Percentiles rank a stretch among this genome's conserved stretches.
Evolutionary conservation across 2,888 invertebrate species (phyloP).

Genomic region (Dolomedes plantarius): DNA sequence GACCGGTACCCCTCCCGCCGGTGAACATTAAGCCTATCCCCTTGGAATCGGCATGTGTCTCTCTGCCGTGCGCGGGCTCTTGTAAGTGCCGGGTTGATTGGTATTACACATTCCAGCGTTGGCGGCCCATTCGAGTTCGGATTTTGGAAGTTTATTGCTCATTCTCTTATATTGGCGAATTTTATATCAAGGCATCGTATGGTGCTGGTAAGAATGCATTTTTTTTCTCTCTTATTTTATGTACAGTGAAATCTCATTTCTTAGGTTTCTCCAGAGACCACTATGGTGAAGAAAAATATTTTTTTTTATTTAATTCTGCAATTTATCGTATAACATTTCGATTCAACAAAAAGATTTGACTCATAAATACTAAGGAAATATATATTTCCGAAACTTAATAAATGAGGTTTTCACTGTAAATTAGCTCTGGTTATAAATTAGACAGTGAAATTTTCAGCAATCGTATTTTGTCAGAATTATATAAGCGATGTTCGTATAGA

Average conservation of each 20-base stretch:
- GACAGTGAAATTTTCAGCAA: too few relatives aligned
- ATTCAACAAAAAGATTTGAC: too few relatives aligned
- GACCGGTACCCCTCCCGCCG: neutral
- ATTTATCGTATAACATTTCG: too few relatives aligned
- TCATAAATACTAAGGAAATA: too few relatives aligned
- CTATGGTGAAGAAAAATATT: too few relatives aligned
- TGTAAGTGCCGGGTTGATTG: neutral
- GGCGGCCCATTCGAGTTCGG: neutral
- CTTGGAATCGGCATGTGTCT: neutral
- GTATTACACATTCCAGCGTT: neutral
- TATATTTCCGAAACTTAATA: too few relatives aligned
- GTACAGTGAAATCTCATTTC: too few relatives aligned
- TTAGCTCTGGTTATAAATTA: too few relatives aligned
- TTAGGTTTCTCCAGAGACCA: neutral
- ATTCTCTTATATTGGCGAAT: neutral
- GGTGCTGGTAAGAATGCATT: conserved; percentile 45
- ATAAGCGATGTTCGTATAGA: too few relatives aligned
- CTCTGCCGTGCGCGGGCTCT: neutral
- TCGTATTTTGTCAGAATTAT: too few relatives aligned
- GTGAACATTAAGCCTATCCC: neutral
- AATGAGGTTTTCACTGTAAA: too few relatives aligned
- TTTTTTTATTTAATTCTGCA: too few relatives aligned
- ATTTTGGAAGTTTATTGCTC: neutral
- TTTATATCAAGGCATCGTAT: conserved; percentile 38
- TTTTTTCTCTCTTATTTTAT: neutral